Conservation (phyloP, 2,888 invertebrate genomes). For the Seladonia tumulorum region DNA sequence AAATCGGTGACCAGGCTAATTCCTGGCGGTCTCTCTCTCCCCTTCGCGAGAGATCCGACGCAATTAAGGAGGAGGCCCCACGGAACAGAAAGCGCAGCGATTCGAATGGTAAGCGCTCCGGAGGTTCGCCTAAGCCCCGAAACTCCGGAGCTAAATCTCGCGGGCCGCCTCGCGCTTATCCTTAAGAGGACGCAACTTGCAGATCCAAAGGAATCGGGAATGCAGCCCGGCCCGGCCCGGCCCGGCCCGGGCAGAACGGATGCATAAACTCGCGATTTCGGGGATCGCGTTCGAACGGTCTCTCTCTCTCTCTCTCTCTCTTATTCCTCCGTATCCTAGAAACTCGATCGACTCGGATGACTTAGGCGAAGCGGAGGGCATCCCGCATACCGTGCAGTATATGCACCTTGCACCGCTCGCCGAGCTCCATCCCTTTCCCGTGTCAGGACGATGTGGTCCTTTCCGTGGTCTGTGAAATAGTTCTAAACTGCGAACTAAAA, state of each 20-base stretch:
- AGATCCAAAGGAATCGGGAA: conserved; percentile 6
- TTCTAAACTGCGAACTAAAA: too few relatives aligned
- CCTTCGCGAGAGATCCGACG: not conserved
- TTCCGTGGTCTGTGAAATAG: too few relatives aligned
- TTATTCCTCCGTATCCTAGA: not conserved
- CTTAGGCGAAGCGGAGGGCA: not conserved
- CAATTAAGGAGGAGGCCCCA: not conserved
- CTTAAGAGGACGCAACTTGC: not conserved
- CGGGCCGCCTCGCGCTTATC: not conserved
- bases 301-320: not conserved
- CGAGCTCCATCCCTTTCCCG: not conserved
- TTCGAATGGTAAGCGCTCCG: not conserved
- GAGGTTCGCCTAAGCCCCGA: not conserved
- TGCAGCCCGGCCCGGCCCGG: not conserved
- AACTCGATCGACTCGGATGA: not conserved
- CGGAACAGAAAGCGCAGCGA: not conserved
- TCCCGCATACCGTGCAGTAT: not conserved
- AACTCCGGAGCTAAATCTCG: not conserved
- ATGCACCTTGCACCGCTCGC: not conserved
- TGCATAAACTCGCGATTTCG: conserved; percentile 6
- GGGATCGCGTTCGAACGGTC: not conserved
- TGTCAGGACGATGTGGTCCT: too few relatives aligned
- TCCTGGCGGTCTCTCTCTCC: not conserved
- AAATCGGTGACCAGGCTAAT: not conserved
- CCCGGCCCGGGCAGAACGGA: not conserved